These are phyloP conservation scores for Ennomos erosarius DNA, from an alignment of 2,888 invertebrate genomes.

Conservation along the genomic window DNA sequence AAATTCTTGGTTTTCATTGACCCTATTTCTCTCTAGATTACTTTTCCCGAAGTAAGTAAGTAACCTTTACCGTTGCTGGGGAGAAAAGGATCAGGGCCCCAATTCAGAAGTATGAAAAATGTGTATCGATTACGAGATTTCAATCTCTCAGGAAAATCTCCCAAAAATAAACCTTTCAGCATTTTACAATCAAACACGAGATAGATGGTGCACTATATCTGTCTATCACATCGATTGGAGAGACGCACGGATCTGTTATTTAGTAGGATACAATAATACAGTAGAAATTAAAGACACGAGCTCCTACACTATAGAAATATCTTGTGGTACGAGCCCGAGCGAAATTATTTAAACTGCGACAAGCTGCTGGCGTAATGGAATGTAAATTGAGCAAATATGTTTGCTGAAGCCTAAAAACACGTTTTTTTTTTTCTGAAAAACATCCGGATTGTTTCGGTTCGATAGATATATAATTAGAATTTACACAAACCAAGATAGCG, in stretches of 20 bases:
- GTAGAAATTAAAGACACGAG: too few species aligned
- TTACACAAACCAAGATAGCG: not conserved
- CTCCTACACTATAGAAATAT: constrained; percentile 17
- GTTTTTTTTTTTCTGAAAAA: constrained; percentile 38
- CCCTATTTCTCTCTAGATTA: not conserved
- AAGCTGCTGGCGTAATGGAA: constrained; percentile 37
- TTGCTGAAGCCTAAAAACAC: constrained; percentile 34
- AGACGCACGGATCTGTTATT: too few species aligned
- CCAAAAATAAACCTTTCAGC: not conserved
- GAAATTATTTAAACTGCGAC: constrained; percentile 37
- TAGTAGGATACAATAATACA: too few species aligned
- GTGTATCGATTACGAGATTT: too few species aligned
- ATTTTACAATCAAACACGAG: too few species aligned
- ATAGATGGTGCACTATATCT: too few species aligned
- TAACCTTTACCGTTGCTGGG: too few species aligned
- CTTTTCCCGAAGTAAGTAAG: too few species aligned
- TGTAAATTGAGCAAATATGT: constrained; percentile 47
- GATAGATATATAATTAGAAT: not conserved
- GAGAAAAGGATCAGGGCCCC: too few species aligned
- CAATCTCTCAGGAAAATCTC: too few species aligned
- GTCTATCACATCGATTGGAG: too few species aligned
- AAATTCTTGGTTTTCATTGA: not conserved
- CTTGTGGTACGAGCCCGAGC: constrained; percentile 20
- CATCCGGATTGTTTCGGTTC: constrained; percentile 25
- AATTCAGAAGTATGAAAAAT: too few species aligned